These are phyloP conservation scores for Enteromius unitaeniatus DNA, from an alignment of 2,797 vertebrate species.

Conservation along the genomic window DNA sequence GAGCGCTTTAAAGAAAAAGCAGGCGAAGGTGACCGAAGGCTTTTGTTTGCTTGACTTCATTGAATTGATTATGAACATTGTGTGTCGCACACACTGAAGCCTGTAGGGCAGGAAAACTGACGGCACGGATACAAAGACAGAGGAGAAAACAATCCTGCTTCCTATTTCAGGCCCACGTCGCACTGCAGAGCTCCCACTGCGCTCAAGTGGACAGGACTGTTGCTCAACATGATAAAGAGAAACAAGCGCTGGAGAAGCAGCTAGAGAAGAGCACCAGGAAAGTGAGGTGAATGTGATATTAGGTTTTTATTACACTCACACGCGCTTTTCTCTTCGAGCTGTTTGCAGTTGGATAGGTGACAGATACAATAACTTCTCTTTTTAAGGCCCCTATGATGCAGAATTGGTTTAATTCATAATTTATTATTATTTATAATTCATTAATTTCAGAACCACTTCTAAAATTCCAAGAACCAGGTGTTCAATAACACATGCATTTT, in stretches of 20 bases:
- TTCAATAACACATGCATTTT: too few species aligned
- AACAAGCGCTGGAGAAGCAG: conserved; percentile 81
- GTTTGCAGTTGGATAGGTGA: not conserved
- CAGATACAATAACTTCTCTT: not conserved
- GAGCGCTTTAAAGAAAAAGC: conserved; percentile 85
- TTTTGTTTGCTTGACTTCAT: conserved; percentile 15
- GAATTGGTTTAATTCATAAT: too few species aligned
- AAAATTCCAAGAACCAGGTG: too few species aligned
- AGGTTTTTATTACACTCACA: not conserved
- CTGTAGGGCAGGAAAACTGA: conserved; percentile 2
- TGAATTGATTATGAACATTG: conserved; percentile 37
- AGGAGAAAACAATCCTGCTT: conserved; percentile 28
- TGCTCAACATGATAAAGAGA: conserved; percentile 86
- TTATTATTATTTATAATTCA: too few species aligned
- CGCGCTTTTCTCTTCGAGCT: not conserved
- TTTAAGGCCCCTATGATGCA: not conserved
- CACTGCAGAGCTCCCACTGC: conserved; percentile 85
- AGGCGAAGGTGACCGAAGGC: conserved; percentile 80
- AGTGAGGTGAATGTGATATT: conserved; percentile 77
- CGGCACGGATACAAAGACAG: not conserved
- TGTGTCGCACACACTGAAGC: conserved; percentile 3
- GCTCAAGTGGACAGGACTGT: conserved; percentile 86
- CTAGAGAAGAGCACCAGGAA: conserved; percentile 86
- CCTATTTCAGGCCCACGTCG: conserved; percentile 78
- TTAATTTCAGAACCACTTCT: too few species aligned